Conservation (phyloP, 1,140 invertebrate genomes). For the Zaprionus camerounensis region DNA sequence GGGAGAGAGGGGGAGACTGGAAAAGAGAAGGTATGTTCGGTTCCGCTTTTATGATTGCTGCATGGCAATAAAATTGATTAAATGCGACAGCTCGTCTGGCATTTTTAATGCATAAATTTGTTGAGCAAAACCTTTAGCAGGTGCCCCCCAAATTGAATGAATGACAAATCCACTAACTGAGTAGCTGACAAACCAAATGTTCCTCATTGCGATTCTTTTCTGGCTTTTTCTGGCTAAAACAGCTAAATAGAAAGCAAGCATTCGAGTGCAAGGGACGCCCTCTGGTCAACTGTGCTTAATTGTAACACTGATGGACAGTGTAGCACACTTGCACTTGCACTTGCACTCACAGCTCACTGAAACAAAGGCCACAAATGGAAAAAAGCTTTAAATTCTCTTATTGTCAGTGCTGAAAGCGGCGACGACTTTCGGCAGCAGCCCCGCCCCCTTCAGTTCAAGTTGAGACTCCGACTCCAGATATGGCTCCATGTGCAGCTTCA, state of each 20-base stretch:
- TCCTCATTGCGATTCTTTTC: neutral
- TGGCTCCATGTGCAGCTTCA: constrained; percentile 19
- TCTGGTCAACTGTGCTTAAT: constrained; percentile 45
- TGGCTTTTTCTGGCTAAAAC: neutral
- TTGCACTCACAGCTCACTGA: neutral
- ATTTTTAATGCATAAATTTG: constrained; percentile 55
- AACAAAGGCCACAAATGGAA: constrained; percentile 28
- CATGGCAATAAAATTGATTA: constrained; percentile 78
- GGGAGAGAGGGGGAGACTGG: neutral
- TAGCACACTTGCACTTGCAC: constrained; percentile 13
- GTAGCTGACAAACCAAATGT: neutral
- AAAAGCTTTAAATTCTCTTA: constrained; percentile 41
- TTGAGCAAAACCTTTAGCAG: neutral
- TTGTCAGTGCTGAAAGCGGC: constrained; percentile 28
- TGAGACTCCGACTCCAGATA: constrained; percentile 45
- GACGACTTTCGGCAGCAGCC: constrained; percentile 15
- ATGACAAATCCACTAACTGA: neutral
- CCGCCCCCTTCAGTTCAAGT: neutral
- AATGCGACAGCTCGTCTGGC: constrained; percentile 53
- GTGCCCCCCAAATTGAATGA: neutral
- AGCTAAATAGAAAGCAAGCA: constrained; percentile 13
- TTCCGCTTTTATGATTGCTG: constrained; percentile 51
- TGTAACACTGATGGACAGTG: constrained; percentile 43
- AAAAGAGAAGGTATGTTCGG: neutral
- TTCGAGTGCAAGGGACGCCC: constrained; percentile 1